Base-by-base conservation (phyloP, 2,888 invertebrate genomes). In the Anoncus sp. region DNA sequence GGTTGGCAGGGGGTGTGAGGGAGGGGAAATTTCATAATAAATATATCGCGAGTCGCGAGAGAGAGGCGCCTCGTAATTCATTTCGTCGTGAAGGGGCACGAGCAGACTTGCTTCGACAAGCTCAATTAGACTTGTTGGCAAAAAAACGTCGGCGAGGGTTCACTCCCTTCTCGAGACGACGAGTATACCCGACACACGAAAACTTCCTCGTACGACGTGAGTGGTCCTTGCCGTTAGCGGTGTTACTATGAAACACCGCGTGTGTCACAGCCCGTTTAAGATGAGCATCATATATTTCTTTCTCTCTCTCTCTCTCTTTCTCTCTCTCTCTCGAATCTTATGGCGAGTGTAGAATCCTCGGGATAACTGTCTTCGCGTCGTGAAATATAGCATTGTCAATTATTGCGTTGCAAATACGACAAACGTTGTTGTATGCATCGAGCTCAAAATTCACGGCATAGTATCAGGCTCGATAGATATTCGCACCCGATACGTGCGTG, bases 131-230 rank as follows among this genome's bases (percentile, higher is more conserved):
- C 81, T 73, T 76, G 86, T 12, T 55, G n/a, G 35, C 55, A 40
- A 70, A 66, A 66, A 77, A 59, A 63, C 49, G 57, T 60, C 55
- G 74, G 75, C 77, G 40, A 65, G 74, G 62, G 70, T 77, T 57
- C 18, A n/a, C n/a, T n/a, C n/a, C n/a, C n/a, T n/a, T 10, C 75
- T 66, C 71, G 78, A 72, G 78, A 75, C 63, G 62, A 60, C 45
- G 55, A 62, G 38, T 38, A 57, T 57, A 78, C 73, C 66, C 82
- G 82, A 78, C 82, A 82, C 55, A n/a, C n/a, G n/a, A n/a, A 70
- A 71, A 85, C 85, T 90, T 90, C 90, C 82, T 84, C 88, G 90
- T 90, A 90, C 90, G 84, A 86, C 89, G 90, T 88, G 90, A 84
- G 90, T 90, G 90, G 90, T 90, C 90, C 83, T 80, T 60, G 59